Evolutionary conservation across 37 sponge, comb jelly and placozoan genomes (phyloP).

Genomic region (Corticium candelabrum): DNA sequence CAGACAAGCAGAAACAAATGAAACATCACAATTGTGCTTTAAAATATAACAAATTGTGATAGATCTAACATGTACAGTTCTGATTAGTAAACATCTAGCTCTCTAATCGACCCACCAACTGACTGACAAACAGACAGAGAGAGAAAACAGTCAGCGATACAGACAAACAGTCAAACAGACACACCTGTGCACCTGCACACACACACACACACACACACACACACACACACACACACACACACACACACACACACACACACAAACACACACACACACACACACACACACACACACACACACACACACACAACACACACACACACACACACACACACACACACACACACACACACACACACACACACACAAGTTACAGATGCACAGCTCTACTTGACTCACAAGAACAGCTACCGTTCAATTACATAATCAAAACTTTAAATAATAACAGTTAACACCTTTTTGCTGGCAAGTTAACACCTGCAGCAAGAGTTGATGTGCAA

Average conservation of each 20-base stretch:
- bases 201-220: background rate
- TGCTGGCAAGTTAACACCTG: conserved; percentile 87
- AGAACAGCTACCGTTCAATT: background rate
- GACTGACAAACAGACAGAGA: no score
- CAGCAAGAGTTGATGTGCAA: background rate
- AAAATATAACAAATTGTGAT: no score
- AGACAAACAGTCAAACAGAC: background rate
- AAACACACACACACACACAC: no score
- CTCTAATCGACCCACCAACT: no score
- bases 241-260: no score
- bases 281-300: no score
- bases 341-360: conserved; percentile 1
- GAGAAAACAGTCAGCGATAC: background rate
- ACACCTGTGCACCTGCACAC: background rate
- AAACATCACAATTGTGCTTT: background rate
- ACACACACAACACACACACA: no score
- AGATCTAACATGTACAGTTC: no score
- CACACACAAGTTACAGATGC: background rate
- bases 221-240: background rate
- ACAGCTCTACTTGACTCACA: background rate
- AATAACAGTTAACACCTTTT: conserved; percentile 31
- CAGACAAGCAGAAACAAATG: no score
- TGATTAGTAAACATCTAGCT: no score
- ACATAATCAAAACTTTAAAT: background rate
- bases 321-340: conserved; percentile 3